Conservation (phyloP, 2,113 vertebrate genomes). For the Pangasianodon hypophthalmus region DNA sequence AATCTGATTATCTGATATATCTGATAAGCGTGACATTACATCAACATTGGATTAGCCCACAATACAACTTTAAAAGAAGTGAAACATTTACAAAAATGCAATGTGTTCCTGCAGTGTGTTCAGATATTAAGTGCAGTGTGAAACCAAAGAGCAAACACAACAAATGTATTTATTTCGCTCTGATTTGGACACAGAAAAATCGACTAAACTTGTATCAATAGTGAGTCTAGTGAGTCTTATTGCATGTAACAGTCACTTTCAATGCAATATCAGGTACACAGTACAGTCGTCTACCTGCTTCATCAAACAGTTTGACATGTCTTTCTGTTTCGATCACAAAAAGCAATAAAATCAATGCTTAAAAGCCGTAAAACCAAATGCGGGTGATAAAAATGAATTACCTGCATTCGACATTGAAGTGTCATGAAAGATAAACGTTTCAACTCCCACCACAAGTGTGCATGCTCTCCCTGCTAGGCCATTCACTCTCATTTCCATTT, state of each 20-base stretch:
- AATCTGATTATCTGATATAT: not conserved
- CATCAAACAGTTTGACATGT: not conserved
- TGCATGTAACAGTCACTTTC: not conserved
- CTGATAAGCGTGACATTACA: not conserved
- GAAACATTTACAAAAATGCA: not conserved
- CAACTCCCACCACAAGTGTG: slow-evolving; percentile 32
- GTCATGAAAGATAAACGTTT: slow-evolving; percentile 18
- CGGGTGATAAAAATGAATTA: slow-evolving; percentile 29
- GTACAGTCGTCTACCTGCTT: not conserved
- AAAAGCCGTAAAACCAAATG: not conserved
- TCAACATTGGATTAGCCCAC: not conserved
- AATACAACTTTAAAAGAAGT: not conserved
- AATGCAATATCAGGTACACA: not conserved
- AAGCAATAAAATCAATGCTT: not conserved
- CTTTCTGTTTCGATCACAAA: not conserved
- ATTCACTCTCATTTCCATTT: slow-evolving; percentile 36
- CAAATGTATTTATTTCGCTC: not conserved
- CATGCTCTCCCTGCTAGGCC: slow-evolving; percentile 24
- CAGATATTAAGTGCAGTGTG: not conserved
- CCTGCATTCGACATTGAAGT: slow-evolving; percentile 16
- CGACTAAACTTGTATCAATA: not conserved
- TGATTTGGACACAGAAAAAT: not conserved
- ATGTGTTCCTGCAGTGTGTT: not conserved
- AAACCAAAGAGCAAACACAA: not conserved
- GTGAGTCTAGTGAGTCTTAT: not conserved